Evolutionary conservation across 1,140 invertebrate species (phyloP), one percentile per base, ranked within the genome.

Genomic region (Aphaenogaster rudis): DNA sequence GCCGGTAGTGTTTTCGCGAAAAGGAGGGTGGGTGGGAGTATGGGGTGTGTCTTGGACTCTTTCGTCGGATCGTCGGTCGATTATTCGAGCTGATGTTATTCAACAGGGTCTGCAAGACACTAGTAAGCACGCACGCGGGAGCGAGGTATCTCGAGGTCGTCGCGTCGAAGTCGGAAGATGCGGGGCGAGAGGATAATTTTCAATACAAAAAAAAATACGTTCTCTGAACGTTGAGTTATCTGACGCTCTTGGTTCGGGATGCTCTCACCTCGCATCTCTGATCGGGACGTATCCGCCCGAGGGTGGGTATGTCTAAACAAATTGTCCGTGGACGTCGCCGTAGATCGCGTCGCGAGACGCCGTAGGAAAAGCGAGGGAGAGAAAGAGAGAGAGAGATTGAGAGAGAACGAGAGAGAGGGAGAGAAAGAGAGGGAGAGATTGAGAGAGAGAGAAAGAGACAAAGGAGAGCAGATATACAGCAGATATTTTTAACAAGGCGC

Each of bases 401-500:
- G 50, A 85, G 57, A 39, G 42, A 66, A n/a, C 39, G 36, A 36
- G 36, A 74, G 28, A 28, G 59, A 59, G 5, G 28, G 50, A 85
- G 57, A 39, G 42, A 66, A n/a, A 36, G 45, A 74, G 28, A 28
- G 59, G 52, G 5, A 33, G 9, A 69, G 21, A 63, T 28, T 59
- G 17, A 57, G n/a, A 74, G 36, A 69, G 6, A 81, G 50, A 64
- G 67, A 80, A 50, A 77, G 36, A 77, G 63, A 90, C 66, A 88
- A 69, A 74, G 88, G 84, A 84, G 88, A 91, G 92, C 88, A 92
- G 86, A 92, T 90, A 89, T 92, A 88, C 91, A 94, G 86, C 87
- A 93, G 90, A 94, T 95, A 95, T 95, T 95, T 95, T 95, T 95
- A 94, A 94, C 93, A 94, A 87, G 88, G 77, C 86, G 87, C 86